Evolutionary conservation across 1,140 invertebrate genomes (phyloP).

Genomic region (Samia ricini): DNA sequence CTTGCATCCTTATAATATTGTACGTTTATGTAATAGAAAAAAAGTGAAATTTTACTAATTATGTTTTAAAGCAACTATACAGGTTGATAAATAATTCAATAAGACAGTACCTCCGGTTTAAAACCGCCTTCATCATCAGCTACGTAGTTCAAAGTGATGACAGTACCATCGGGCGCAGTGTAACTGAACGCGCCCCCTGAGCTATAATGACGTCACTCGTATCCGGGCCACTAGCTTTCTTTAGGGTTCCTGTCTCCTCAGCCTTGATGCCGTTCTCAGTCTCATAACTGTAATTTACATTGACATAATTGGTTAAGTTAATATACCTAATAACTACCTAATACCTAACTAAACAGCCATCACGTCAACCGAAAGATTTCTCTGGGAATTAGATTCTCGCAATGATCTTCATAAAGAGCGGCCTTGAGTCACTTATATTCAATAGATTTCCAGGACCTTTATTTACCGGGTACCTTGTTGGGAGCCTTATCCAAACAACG

Average conservation of each 20-base stretch:
- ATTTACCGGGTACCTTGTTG: no score
- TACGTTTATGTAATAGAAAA: no score
- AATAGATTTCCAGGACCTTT: no score
- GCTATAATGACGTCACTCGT: conserved; percentile 81
- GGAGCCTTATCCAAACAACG: no score
- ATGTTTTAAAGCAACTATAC: background rate
- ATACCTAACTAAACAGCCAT: no score
- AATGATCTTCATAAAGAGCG: no score
- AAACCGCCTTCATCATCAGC: conserved; percentile 89
- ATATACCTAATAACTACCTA: no score
- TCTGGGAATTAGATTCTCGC: no score
- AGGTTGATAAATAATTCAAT: background rate
- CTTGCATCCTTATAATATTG: no score
- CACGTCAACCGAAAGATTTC: no score
- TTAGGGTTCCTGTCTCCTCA: conserved; percentile 81
- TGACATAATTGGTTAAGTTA: conserved; percentile 5
- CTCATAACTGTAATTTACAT: conserved; percentile 81
- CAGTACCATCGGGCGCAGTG: conserved; percentile 88
- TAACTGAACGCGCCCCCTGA: conserved; percentile 86
- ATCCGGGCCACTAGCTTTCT: conserved; percentile 80
- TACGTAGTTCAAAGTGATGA: conserved; percentile 86
- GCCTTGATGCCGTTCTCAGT: conserved; percentile 86
- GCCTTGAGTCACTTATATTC: no score
- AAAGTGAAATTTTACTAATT: no score
- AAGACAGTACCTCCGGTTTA: conserved; percentile 76